Base-by-base conservation (phyloP, 2,888 invertebrate species). In the Synergus umbraculus region DNA sequence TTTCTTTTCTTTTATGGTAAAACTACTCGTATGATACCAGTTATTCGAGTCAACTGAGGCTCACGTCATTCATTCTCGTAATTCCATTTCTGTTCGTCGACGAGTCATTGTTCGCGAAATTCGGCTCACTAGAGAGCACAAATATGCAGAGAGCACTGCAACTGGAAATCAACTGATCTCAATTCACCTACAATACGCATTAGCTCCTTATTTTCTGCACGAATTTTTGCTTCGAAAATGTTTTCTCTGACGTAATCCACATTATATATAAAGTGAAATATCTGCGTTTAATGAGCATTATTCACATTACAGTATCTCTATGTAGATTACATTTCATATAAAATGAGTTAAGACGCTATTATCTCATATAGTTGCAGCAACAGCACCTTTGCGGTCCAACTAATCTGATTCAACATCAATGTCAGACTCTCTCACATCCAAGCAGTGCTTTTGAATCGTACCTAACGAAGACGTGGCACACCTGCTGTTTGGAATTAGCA, bases 401-500 rank as follows among this genome's bases (percentile, higher is more conserved):
- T 44, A 44, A 46, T 67, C 67, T 67, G 67, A 46, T 67, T 46
- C 29, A 46, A 10, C 3, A 12, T 60, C 5, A 54, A n/a, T 73
- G 29, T 54, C n/a, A 18, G 37, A 37, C 49, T 73, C 49, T 2
- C 10, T 54, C 54, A 18, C 37, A 73, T 54, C 49, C 37, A 73
- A 54, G n/a, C 73, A 29, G 13, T 54, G 54, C 54, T 54, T 41
- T 54, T 54, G 54, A 41, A 73, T 73, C 41, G 37, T 15, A 73
- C 73, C 49, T 54, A 10, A 37, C 49, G 37, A 54, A 37, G 60
- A 58, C 63, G 76, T 64, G 10, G 54, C 65, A 79, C 65, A 78
- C 76, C 82, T 83, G 81, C 85, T 88, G 87, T 87, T 88, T 84
- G 87, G 86, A 87, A 88, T 88, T 88, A 87, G 84, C 86, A 85